These are phyloP conservation scores for Paralichthys olivaceus DNA, from an alignment of 2,113 vertebrate genomes.

Conservation along the genomic window DNA sequence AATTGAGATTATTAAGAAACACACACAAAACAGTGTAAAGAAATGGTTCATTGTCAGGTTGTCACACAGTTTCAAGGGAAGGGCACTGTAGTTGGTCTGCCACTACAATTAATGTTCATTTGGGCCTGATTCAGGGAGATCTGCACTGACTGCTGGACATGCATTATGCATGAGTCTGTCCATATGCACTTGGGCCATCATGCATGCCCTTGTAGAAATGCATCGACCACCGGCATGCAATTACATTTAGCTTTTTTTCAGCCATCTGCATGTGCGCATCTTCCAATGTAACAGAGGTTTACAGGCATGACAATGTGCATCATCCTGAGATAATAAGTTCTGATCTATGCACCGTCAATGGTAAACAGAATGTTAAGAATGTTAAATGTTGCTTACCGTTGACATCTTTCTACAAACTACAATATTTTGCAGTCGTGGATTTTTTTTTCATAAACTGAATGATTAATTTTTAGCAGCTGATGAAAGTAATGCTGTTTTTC, in stretches of 20 bases:
- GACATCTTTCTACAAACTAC: neutral
- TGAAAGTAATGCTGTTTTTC: no score
- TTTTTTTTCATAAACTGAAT: no score
- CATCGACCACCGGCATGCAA: constrained; percentile 68
- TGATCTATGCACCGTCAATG: neutral
- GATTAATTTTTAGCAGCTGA: no score
- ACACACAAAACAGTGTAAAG: constrained; percentile 37
- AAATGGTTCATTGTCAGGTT: constrained; percentile 38
- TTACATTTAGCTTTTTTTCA: constrained; percentile 66
- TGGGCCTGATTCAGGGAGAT: constrained; percentile 85
- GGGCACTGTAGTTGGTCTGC: constrained; percentile 82
- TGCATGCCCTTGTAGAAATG: constrained; percentile 87
- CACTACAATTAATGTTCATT: constrained; percentile 92
- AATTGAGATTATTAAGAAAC: constrained; percentile 29
- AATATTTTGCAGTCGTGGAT: no score
- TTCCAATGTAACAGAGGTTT: constrained; percentile 33
- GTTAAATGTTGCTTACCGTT: neutral
- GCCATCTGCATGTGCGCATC: constrained; percentile 32
- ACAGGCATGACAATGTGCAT: constrained; percentile 5
- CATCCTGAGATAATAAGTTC: neutral
- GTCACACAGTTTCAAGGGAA: constrained; percentile 54
- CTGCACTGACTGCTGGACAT: constrained; percentile 88
- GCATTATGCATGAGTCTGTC: constrained; percentile 95
- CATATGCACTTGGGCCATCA: constrained; percentile 92
- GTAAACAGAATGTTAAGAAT: neutral